Evolutionary conservation across 1,140 invertebrate genomes (phyloP), one percentile per base, ranked within the genome.

Genomic region (Ceratitis capitata): DNA sequence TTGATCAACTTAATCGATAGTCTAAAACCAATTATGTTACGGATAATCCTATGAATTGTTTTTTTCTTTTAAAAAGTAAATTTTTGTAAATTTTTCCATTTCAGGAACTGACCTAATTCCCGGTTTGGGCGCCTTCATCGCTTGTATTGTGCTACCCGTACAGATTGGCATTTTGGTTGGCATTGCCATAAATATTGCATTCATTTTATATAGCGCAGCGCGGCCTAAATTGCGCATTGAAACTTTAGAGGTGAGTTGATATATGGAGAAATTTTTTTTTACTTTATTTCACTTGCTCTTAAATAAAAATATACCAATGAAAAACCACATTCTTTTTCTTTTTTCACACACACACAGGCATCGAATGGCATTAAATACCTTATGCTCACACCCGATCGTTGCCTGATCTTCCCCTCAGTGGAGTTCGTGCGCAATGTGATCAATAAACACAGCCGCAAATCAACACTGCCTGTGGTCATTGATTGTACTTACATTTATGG

Each of bases 151-250:
- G 3, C 90, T 98, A 86, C 96, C 96, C 69, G 92, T 98, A 82
- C 97, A 99, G 93, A 94, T 97, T 91, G 98, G 98, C 82, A 98
- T 99, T 89, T 93, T 98, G 7, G 94, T 96, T 87, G 98, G 98
- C 35, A 95, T 98, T 86, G 95, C 95, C 51, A 93, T 98, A 42
- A 98, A 98, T 88, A 93, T 99, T 29, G 92, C 97, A 16, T 97
- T 98, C 88, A 95, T 99, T 64, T 92, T 99, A 7, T 98, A 98
- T 91, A 96, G 97, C 89, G 96, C 97, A 45, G 97, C 98, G 0
- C 93, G 97, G 87, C 97, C 98, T 47, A 97, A 97, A 91, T 95
- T 98, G 85, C 93, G 94, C 16, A 94, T 97, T 6, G 95, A 96
- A 91, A 95, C 94, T 87, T 91, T 96, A 16, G 94, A 93, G 47